A percentile compares a stretch with the other conserved stretches of the same genome.
These are phyloP conservation scores for Noturus placidus DNA, from an alignment of 2,113 vertebrate species.

Conservation along the genomic window DNA sequence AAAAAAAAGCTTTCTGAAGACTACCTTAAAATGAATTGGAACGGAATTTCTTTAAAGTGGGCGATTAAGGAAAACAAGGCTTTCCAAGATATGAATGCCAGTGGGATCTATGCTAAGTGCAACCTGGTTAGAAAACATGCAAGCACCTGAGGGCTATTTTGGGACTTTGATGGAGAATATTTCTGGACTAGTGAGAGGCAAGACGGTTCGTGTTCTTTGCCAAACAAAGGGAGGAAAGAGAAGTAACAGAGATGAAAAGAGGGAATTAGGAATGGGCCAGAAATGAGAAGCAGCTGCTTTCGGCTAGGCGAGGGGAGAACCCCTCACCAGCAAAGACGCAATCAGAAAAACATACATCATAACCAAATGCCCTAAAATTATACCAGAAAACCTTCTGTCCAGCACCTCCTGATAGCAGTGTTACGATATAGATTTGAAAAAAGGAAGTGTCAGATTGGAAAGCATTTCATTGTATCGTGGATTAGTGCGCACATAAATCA, in stretches of 20 bases:
- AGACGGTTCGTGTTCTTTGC: conserved; percentile 65
- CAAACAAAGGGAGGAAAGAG: conserved; percentile 29
- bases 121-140: conserved; percentile 42
- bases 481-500: not conserved
- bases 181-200: conserved; percentile 51
- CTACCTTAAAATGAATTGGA: conserved; percentile 49
- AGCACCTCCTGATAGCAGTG: not conserved
- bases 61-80: conserved; percentile 50
- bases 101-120: conserved; percentile 38
- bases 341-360: conserved; percentile 11
- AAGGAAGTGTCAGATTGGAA: not conserved
- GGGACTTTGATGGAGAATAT: conserved; percentile 69
- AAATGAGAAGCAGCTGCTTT: conserved; percentile 69
- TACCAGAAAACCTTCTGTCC: not conserved
- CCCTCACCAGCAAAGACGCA: conserved; percentile 10
- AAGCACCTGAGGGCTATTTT: conserved; percentile 63
- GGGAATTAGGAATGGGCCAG: conserved; percentile 45
- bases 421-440: not conserved
- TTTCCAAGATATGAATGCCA: conserved; percentile 50
- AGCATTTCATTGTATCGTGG: not conserved
- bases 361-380: not conserved
- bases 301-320: conserved; percentile 17
- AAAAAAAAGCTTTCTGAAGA: conserved; percentile 28
- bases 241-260: conserved; percentile 24
- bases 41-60: conserved; percentile 56